Conservation (phyloP, 1,140 invertebrate species). For the Phenacoccus solenopsis region DNA sequence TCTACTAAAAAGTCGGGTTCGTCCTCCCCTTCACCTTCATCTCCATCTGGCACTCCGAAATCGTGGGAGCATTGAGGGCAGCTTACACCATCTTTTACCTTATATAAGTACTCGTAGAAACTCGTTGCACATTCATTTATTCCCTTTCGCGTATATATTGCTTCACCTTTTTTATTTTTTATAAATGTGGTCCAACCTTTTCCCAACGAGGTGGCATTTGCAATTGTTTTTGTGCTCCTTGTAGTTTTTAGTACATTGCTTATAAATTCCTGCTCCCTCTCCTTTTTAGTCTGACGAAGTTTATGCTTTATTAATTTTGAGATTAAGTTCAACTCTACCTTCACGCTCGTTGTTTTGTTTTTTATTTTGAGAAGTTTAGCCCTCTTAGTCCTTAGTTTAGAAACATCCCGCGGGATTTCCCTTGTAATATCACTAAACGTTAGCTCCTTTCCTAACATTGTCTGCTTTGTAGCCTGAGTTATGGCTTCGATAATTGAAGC, state of each 20-base stretch:
- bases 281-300: background rate
- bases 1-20: background rate
- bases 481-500: too few species aligned
- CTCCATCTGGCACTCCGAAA: too few species aligned
- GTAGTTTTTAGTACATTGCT: too few species aligned
- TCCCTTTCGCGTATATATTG: background rate
- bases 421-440: too few species aligned
- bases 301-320: background rate
- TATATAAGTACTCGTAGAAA: background rate
- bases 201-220: background rate
- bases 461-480: too few species aligned
- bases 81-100: too few species aligned
- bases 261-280: background rate
- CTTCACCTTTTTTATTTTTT: background rate
- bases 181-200: background rate
- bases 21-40: too few species aligned
- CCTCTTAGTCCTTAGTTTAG: background rate
- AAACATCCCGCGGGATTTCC: too few species aligned
- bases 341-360: background rate
- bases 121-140: background rate
- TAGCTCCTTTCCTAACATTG: too few species aligned
- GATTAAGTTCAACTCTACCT: background rate
- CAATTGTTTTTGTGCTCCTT: background rate
- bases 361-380: too few species aligned
- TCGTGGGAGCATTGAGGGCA: too few species aligned